A percentile compares a stretch with the other conserved stretches of the same genome.
phyloP scores from a whole-genome alignment of 2,113 vertebrate genomes.

The Podiceps cristatus region DNA sequence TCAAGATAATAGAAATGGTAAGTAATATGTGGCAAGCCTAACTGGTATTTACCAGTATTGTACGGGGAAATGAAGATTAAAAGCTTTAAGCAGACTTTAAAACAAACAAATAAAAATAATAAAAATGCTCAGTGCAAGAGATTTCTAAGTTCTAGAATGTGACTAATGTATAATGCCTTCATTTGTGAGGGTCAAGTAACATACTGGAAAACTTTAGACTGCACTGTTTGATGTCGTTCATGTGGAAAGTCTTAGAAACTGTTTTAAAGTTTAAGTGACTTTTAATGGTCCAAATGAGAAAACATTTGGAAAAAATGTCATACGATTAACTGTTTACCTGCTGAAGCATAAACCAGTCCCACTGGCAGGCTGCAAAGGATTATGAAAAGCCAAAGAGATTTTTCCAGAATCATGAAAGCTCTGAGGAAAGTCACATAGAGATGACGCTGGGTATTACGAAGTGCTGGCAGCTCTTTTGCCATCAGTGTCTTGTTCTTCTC shows the following conservation, averaged over 20 bases:
- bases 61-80: neutral
- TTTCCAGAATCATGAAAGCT: neutral
- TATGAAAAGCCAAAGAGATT: neutral
- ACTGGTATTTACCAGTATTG: neutral
- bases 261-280: slow-evolving; percentile 58
- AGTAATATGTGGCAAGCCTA: neutral
- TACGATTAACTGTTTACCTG: slow-evolving; percentile 10
- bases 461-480: neutral
- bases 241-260: slow-evolving; percentile 55
- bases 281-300: slow-evolving; percentile 50
- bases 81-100: neutral
- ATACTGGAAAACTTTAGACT: slow-evolving; percentile 52
- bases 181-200: slow-evolving; percentile 32
- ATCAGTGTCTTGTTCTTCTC: neutral
- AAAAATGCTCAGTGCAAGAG: neutral
- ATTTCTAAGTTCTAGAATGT: slow-evolving; percentile 32
- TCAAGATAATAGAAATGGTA: neutral
- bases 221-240: slow-evolving; percentile 40
- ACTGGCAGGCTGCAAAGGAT: neutral
- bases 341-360: neutral
- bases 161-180: neutral
- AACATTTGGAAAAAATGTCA: slow-evolving; percentile 14
- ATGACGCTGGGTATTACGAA: neutral
- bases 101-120: neutral
- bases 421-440: neutral